phyloP scores from a whole-genome alignment of 2,888 invertebrate genomes.

The Gibbula magus region DNA sequence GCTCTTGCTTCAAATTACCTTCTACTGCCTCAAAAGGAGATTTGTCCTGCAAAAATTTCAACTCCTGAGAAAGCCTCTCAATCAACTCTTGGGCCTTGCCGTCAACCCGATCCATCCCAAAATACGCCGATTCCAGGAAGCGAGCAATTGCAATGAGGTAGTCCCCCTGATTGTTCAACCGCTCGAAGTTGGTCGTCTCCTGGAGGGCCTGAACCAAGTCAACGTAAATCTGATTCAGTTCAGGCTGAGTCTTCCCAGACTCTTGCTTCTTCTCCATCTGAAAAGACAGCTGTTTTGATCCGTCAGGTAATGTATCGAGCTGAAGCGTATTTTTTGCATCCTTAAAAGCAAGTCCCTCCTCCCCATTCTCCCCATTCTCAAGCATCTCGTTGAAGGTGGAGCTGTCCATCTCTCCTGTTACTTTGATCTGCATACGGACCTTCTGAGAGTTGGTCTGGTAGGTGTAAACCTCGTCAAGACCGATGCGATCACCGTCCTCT shows the following conservation, averaged over 20 bases:
- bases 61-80: slow-evolving; percentile 50
- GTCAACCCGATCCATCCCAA: slow-evolving; percentile 49
- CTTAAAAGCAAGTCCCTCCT: neutral
- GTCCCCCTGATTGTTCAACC: slow-evolving; percentile 49
- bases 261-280: slow-evolving; percentile 7
- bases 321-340: slow-evolving; percentile 29
- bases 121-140: slow-evolving; percentile 61
- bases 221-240: slow-evolving; percentile 61
- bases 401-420: slow-evolving; percentile 30
- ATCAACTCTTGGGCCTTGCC: slow-evolving; percentile 45
- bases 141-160: slow-evolving; percentile 62
- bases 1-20: neutral
- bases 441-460: slow-evolving; percentile 36
- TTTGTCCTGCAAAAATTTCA: slow-evolving; percentile 33
- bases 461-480: neutral
- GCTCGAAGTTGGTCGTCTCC: slow-evolving; percentile 60
- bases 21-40: neutral
- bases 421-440: slow-evolving; percentile 45
- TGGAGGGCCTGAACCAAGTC: slow-evolving; percentile 55
- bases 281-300: slow-evolving; percentile 51
- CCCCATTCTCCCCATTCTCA: neutral
- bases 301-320: slow-evolving; percentile 51
- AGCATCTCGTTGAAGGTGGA: slow-evolving; percentile 24
- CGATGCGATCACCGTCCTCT: neutral
- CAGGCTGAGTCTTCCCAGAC: slow-evolving; percentile 37